These are phyloP conservation scores for Ganaspis sp. DNA, from an alignment of 1,140 invertebrate species.

Conservation along the genomic window DNA sequence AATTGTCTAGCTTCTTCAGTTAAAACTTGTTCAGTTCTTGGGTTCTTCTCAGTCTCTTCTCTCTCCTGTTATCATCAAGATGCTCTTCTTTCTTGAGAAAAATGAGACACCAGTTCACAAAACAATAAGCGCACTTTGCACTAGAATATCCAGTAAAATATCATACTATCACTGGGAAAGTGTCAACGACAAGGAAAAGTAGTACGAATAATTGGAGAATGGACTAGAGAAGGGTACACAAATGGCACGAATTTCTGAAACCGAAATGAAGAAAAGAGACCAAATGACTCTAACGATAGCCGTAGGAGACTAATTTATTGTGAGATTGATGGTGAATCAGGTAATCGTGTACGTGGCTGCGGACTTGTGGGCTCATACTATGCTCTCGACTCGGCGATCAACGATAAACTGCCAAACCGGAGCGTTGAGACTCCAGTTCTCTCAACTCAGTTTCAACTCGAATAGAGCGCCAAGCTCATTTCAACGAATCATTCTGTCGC, in stretches of 20 bases:
- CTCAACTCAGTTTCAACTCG: not conserved
- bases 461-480: constrained; percentile 19
- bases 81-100: not conserved
- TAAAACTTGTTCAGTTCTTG: not conserved
- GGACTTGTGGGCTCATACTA: constrained; percentile 72
- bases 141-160: constrained; percentile 66
- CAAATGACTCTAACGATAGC: constrained; percentile 64
- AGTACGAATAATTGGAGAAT: not conserved
- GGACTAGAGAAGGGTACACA: constrained; percentile 37
- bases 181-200: not conserved
- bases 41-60: constrained; percentile 33
- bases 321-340: constrained; percentile 64
- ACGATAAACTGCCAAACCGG: constrained; percentile 43
- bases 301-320: constrained; percentile 68
- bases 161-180: constrained; percentile 54
- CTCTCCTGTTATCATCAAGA: constrained; percentile 32
- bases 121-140: constrained; percentile 42
- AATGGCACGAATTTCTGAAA: constrained; percentile 43
- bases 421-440: constrained; percentile 22
- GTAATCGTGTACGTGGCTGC: constrained; percentile 59
- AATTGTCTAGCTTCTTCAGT: too few species aligned
- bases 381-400: constrained; percentile 58
- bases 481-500: not conserved
- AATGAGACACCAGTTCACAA: constrained; percentile 30
- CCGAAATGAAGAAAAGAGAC: constrained; percentile 13